Evolutionary conservation across 92 coral and sea anemone species (phyloP), one percentile per base, ranked within the genome.

Genomic region (Zoanthus sociatus): DNA sequence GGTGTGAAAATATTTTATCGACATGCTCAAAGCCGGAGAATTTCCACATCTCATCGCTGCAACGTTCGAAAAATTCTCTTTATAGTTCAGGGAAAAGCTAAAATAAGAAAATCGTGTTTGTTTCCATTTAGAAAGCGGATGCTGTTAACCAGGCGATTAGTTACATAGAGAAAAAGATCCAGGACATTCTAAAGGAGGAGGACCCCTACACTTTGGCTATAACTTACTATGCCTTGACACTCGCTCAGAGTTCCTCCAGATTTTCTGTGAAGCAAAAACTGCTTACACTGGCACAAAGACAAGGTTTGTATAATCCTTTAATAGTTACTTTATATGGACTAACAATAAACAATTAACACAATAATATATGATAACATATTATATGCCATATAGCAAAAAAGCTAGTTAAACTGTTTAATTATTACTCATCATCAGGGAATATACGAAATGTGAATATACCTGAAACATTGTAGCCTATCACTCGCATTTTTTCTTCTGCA

Each of bases 151-250:
- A 93, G 13, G 51, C 96, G 15, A 82, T 83, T 14, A 54, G 71
- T 68, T 94, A 88, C 92, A 89, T 94, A 42, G 89, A 90, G 84
- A 76, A 53, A 32, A 69, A 73, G 18, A 63, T 89, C 56, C 64
- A 76, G 68, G 87, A 53, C 45, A 73, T 17, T 68, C 6, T 87
- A 17, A 66, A 54, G n/a, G 86, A 78, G 11, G 74, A 84, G 48
- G 98, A 95, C 68, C 63, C 88, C 1, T 96, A 96, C 86, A 96
- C 95, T 1, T 79, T 96, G 71, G 96, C 99, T n/a, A 89, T 96
- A 37, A 82, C 82, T 7, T 89, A 98, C 6, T 95, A 95, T 14
- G 98, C 98, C 10, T 64, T 96, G 83, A 83, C 89, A 1, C 89
- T 96, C 82, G 92, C 90, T 13, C 82, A 90, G 61, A 91, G 93